A percentile compares a stretch with the other conserved stretches of the same genome.
Evolutionary conservation across 2,888 invertebrate genomes (phyloP).

Genomic region (Teleogryllus oceanicus): DNA sequence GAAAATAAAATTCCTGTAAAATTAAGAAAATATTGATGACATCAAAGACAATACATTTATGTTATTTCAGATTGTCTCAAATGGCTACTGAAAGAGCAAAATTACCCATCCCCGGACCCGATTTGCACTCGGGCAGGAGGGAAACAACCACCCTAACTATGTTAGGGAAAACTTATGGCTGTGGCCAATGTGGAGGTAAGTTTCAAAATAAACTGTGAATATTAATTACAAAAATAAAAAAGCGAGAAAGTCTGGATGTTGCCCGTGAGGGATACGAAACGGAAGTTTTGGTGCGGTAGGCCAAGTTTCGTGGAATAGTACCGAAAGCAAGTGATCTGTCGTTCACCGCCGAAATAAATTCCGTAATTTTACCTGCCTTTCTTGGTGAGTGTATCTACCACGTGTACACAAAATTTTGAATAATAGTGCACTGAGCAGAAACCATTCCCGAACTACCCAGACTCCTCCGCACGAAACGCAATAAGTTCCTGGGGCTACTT

Average conservation of each 20-base stretch:
- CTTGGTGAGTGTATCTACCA: too few relatives aligned
- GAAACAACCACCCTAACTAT: conserved; percentile 43
- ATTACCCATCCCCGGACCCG: conserved; percentile 34
- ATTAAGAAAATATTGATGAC: conserved; percentile 29
- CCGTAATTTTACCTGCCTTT: background rate
- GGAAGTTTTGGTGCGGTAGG: too few relatives aligned
- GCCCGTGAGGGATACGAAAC: too few relatives aligned
- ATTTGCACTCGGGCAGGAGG: conserved; percentile 35
- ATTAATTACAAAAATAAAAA: too few relatives aligned
- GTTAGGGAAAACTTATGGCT: conserved; percentile 56
- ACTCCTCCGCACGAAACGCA: too few relatives aligned
- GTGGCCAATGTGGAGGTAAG: conserved; percentile 50
- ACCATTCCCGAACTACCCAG: too few relatives aligned
- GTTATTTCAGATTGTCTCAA: conserved; percentile 31
- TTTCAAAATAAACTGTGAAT: conserved; percentile 27
- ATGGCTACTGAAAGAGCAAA: conserved; percentile 60
- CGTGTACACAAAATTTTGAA: too few relatives aligned
- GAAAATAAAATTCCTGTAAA: conserved; percentile 68
- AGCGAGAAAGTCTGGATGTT: too few relatives aligned
- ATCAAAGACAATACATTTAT: background rate
- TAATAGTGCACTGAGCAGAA: too few relatives aligned
- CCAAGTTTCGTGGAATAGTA: too few relatives aligned
- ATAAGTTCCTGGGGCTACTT: background rate
- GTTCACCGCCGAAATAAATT: background rate
- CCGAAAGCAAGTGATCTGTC: background rate